Percentiles rank a stretch among this genome's conserved stretches.
phyloP scores from a whole-genome alignment of 2,113 vertebrate species.

The Cephalopholis sonnerati region DNA sequence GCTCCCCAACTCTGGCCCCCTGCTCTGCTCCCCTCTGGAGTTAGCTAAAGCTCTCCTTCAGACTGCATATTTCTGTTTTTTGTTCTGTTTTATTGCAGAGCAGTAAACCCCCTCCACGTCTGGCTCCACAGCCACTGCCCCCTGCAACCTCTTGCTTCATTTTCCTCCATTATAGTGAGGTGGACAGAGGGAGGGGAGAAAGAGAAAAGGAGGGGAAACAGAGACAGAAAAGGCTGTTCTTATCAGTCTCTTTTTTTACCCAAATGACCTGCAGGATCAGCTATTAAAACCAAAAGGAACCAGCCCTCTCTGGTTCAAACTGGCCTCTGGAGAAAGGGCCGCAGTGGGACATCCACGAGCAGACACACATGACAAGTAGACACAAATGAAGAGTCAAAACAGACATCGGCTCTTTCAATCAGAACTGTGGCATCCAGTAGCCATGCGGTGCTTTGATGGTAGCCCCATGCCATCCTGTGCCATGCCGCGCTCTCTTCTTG shows the following conservation, averaged over 20 bases:
- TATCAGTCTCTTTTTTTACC: slow-evolving; percentile 45
- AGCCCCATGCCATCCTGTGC: slow-evolving; percentile 51
- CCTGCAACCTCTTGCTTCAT: slow-evolving; percentile 71
- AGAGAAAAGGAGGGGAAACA: slow-evolving; percentile 22
- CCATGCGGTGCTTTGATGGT: slow-evolving; percentile 43
- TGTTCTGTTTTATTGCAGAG: slow-evolving; percentile 80
- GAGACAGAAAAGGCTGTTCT: slow-evolving; percentile 49
- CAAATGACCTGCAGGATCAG: slow-evolving; percentile 63
- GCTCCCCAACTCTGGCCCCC: slow-evolving; percentile 66
- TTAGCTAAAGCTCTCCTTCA: slow-evolving; percentile 74
- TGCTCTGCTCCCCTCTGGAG: slow-evolving; percentile 59
- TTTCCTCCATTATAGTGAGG: slow-evolving; percentile 55
- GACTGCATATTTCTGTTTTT: slow-evolving; percentile 75
- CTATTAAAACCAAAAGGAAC: slow-evolving; percentile 53
- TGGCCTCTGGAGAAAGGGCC: slow-evolving; percentile 36
- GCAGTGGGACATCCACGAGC: slow-evolving; percentile 19
- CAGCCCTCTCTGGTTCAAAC: slow-evolving; percentile 60
- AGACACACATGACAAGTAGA: slow-evolving; percentile 31
- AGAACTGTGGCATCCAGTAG: slow-evolving; percentile 4
- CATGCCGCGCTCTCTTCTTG: slow-evolving; percentile 37
- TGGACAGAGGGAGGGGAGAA: slow-evolving; percentile 31
- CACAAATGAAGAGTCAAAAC: slow-evolving; percentile 35
- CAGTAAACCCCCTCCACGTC: slow-evolving; percentile 79
- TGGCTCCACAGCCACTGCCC: slow-evolving; percentile 66
- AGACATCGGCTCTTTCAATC: slow-evolving; percentile 21